Conservation (phyloP, 2,888 invertebrate species). For the Lissonota sp. region DNA sequence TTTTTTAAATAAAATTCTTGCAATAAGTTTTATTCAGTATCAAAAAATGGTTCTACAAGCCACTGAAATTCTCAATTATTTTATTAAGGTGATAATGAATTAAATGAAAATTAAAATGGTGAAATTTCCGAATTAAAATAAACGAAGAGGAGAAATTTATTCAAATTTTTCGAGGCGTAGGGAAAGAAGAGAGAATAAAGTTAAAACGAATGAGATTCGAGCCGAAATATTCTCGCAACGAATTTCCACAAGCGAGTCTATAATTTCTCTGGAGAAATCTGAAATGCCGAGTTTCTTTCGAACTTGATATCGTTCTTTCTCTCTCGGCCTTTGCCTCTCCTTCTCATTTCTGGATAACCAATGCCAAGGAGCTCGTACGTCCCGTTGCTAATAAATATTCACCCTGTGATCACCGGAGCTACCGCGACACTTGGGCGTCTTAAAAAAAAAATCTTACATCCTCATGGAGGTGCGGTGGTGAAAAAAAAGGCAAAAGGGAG, state of each 20-base stretch:
- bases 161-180: slow-evolving; percentile 6
- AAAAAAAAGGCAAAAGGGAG: no score
- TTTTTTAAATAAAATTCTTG: no score
- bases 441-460: slow-evolving; percentile 63
- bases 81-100: no score
- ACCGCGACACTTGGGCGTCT: slow-evolving; percentile 56
- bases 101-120: background rate
- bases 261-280: slow-evolving; percentile 70
- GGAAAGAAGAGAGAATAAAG: background rate
- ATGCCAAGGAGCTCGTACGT: slow-evolving; percentile 44
- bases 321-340: background rate
- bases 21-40: no score
- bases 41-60: no score
- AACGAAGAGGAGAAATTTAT: background rate
- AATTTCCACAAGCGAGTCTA: slow-evolving; percentile 46
- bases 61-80: no score
- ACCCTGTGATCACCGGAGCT: slow-evolving; percentile 66
- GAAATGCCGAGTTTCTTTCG: slow-evolving; percentile 49
- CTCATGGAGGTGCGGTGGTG: background rate
- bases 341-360: slow-evolving; percentile 28
- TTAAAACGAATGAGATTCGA: slow-evolving; percentile 2
- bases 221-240: slow-evolving; percentile 43
- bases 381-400: slow-evolving; percentile 71
- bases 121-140: background rate
- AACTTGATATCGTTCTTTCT: slow-evolving; percentile 5